Evolutionary conservation across 2,797 vertebrate genomes (phyloP).

Genomic region (Silurus aristotelis): DNA sequence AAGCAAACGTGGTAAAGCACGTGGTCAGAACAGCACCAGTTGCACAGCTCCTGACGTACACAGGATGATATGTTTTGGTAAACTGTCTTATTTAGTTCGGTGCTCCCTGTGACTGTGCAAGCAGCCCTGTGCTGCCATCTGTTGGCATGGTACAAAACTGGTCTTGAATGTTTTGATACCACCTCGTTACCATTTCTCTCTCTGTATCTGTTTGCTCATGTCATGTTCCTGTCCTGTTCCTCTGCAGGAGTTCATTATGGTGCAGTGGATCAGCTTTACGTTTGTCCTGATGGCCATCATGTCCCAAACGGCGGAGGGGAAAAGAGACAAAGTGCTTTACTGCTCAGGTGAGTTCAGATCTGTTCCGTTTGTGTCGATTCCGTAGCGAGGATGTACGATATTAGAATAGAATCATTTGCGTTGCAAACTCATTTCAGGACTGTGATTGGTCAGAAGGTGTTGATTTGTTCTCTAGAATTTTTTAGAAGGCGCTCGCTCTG

Average conservation of each 20-base stretch:
- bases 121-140: too few species aligned
- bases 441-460: neutral
- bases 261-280: conserved; percentile 57
- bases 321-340: conserved; percentile 67
- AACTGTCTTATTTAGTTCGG: too few species aligned
- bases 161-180: too few species aligned
- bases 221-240: neutral
- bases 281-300: conserved; percentile 58
- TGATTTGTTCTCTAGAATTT: neutral
- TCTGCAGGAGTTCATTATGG: conserved; percentile 61
- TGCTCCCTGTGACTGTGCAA: too few species aligned
- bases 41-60: too few species aligned
- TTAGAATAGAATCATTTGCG: neutral
- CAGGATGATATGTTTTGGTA: too few species aligned
- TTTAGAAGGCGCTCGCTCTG: neutral
- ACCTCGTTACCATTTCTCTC: too few species aligned
- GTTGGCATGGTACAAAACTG: too few species aligned
- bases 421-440: neutral
- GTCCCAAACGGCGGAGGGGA: conserved; percentile 55
- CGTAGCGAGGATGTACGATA: neutral
- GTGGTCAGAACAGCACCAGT: too few species aligned
- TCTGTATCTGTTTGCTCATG: too few species aligned
- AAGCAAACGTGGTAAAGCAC: too few species aligned
- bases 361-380: neutral
- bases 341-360: conserved; percentile 69